Base-by-base conservation (phyloP, 2,113 vertebrate species). In the Ia io region DNA sequence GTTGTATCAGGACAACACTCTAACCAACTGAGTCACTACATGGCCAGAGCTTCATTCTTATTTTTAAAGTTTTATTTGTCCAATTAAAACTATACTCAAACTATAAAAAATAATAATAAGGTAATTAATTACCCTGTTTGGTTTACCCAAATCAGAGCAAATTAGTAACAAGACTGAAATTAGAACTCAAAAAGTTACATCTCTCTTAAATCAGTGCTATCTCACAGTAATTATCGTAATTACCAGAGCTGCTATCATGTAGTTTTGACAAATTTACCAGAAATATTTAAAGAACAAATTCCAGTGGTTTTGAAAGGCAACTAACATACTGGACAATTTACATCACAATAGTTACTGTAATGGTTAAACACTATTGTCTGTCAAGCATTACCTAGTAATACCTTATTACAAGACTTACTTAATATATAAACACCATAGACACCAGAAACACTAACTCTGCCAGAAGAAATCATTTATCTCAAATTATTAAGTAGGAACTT, bases 401-500 rank as follows among this genome's bases (percentile, higher is more conserved):
- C 30, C 51, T 12, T 40, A 83, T 20, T 59, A 67, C 1, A 93
- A 84, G 35, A 74, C 32, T 40, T n/a, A 67, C 28, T 32, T 40
- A 73, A 63, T n/a, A 17, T 25, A 89, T 49, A 65, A 95, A 61
- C 30, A 90, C 44, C 65, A 63, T 14, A 65, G 86, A 83, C n/a
- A 94, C 44, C 40, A 51, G 28, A 37, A 84, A 82, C n/a, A 92
- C 42, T 59, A 63, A 90, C n/a, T 74, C 47, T 85, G 9, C 51
- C 40, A 91, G 53, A 85, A 91, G 37, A 78, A 47, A 70, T 71
- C 32, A 70, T 61, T 74, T 84, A 73, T 80, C 59, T 77, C 86
- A 90, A 92, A 90, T 92, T 85, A 91, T 35, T 35, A 71, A 20
- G 73, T 5, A 94, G 23, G 35, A 94, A 87, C 20, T 71, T 86